phyloP scores from a whole-genome alignment of 1,140 invertebrate species.

The Bombyx mori region ASM3026992v2 NC_085119.1:8295001-8295500 shows the following conservation, averaged over 20 bases:
- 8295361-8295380: slow-evolving; percentile 39
- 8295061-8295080: slow-evolving; percentile 48
- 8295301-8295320: slow-evolving; percentile 35
- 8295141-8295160: slow-evolving; percentile 63
- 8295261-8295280: slow-evolving; percentile 8
- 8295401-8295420: slow-evolving; percentile 21
- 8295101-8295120: slow-evolving; percentile 51
- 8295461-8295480: too few relatives aligned
- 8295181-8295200: slow-evolving; percentile 56
- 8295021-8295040: slow-evolving; percentile 56
- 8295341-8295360: slow-evolving; percentile 56
- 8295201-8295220: slow-evolving; percentile 50
- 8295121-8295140: slow-evolving; percentile 36
- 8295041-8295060: slow-evolving; percentile 67
- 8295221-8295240: slow-evolving; percentile 56
- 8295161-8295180: slow-evolving; percentile 66
- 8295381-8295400: slow-evolving; percentile 34
- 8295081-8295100: slow-evolving; percentile 34
- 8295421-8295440: slow-evolving; percentile 43
- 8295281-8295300: slow-evolving; percentile 12
- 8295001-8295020: slow-evolving; percentile 52
- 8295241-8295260: slow-evolving; percentile 24
- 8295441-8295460: slow-evolving; percentile 28
- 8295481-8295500: too few relatives aligned
- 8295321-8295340: slow-evolving; percentile 33